These are phyloP conservation scores for Luehdorfia chinensis DNA, from an alignment of 1,140 invertebrate genomes.

Conservation along the genomic window DNA sequence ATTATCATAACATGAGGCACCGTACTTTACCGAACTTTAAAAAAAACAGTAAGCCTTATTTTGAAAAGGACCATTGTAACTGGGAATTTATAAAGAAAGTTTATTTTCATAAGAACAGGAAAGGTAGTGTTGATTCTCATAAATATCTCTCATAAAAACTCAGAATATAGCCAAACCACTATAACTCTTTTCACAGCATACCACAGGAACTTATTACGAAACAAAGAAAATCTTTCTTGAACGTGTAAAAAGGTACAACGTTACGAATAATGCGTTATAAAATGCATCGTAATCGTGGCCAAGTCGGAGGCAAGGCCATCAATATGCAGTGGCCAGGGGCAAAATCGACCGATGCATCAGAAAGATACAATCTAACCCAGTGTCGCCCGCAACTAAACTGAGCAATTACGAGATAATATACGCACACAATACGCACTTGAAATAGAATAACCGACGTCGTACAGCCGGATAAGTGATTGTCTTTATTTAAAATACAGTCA, in stretches of 20 bases:
- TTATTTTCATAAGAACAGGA: too few species aligned
- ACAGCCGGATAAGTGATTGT: neutral
- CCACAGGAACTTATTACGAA: too few species aligned
- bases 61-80: too few species aligned
- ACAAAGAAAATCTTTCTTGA: conserved; percentile 4
- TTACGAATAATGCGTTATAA: conserved; percentile 16
- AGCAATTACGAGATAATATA: conserved; percentile 32
- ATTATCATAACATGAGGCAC: too few species aligned
- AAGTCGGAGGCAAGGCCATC: conserved; percentile 31
- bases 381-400: conserved; percentile 48
- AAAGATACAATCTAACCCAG: conserved; percentile 46
- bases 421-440: neutral
- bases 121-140: too few species aligned
- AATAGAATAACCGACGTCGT: conserved; percentile 7
- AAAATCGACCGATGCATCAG: conserved; percentile 41
- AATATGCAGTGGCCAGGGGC: conserved; percentile 34
- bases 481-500: neutral
- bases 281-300: conserved; percentile 23
- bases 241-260: neutral
- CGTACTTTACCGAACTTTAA: too few species aligned
- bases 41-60: too few species aligned
- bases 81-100: too few species aligned
- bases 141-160: too few species aligned
- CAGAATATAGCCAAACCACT: neutral
- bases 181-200: neutral